Evolutionary conservation across 2,888 invertebrate species (phyloP), one percentile per base, ranked within the genome.

Genomic region (Scelioninae gen. 1): DNA sequence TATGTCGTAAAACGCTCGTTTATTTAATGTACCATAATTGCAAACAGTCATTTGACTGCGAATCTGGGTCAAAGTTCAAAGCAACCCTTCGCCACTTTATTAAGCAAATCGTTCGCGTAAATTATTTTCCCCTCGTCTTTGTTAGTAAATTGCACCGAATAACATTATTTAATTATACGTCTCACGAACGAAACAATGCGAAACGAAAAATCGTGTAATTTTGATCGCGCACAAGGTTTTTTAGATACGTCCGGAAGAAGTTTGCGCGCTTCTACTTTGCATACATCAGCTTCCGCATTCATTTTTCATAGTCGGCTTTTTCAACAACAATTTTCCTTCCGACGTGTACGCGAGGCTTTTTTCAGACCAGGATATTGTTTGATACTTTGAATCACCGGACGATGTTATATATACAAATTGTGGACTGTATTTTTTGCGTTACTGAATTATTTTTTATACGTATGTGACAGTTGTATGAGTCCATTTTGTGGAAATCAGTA

Each of bases 251-350:
- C 9, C 29, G 45, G 9, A 9, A 13, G 16, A 62, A 62, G 47
- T 62, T 62, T 31, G 47, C 47, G 11, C 47, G 32, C 47, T 47
- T 60, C 40, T 43, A 47, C 62, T 47, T 47, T 47, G 32, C 47
- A 32, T 62, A 31, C 16, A 38, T 56, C 45, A 47, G 40, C 43
- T 60, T 60, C 32, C 47, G 47, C 29, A 9, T 15, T 47, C 63
- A 65, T 65, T 65, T 65, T 49, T 51, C 49, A 51, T 23, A 34
- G 32, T 49, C 49, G 34, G 45, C 63, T 23, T 51, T 65, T 65
- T 65, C 38, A 38, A n/a, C 38, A 38, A n/a, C 47, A 65, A 65
- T 51, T 65, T 65, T 34, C 38, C 49, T 38, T 23, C 32, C 29
- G 40, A 43, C 43, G 11, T 32, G 6, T 32, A 45, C 47, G 13